phyloP scores from a whole-genome alignment of 2,797 vertebrate species.

The Sebastes miniatus region DNA sequence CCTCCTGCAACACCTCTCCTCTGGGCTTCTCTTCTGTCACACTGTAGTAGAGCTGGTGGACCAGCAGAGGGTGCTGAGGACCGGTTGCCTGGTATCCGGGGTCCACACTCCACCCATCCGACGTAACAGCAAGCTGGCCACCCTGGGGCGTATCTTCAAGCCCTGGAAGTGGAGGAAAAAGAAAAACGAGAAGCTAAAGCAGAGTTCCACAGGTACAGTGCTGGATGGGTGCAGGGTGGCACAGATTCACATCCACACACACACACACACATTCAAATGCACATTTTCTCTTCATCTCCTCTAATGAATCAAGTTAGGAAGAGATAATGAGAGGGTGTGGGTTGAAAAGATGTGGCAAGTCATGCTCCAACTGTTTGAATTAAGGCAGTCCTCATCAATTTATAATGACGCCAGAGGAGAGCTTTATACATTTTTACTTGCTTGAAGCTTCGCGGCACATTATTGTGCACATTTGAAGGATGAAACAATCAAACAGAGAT shows the following conservation, averaged over 20 bases:
- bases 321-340: slow-evolving; percentile 9
- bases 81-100: slow-evolving; percentile 91
- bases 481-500: background rate
- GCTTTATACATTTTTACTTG: background rate
- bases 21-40: slow-evolving; percentile 11
- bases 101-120: slow-evolving; percentile 93
- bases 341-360: background rate
- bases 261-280: background rate
- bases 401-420: background rate
- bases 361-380: background rate
- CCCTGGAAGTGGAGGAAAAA: slow-evolving; percentile 99
- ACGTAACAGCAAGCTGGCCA: slow-evolving; percentile 95
- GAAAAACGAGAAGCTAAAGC: slow-evolving; percentile 96
- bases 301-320: slow-evolving; percentile 3
- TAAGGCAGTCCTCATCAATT: background rate
- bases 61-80: slow-evolving; percentile 87
- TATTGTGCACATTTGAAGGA: background rate
- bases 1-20: slow-evolving; percentile 17
- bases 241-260: background rate
- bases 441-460: background rate
- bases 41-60: slow-evolving; percentile 87
- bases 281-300: background rate
- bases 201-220: slow-evolving; percentile 81
- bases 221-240: background rate
- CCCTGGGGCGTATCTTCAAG: slow-evolving; percentile 95